These are phyloP conservation scores for Rattus rattus DNA, from an alignment of 2,113 vertebrate genomes.

Conservation along the genomic window DNA sequence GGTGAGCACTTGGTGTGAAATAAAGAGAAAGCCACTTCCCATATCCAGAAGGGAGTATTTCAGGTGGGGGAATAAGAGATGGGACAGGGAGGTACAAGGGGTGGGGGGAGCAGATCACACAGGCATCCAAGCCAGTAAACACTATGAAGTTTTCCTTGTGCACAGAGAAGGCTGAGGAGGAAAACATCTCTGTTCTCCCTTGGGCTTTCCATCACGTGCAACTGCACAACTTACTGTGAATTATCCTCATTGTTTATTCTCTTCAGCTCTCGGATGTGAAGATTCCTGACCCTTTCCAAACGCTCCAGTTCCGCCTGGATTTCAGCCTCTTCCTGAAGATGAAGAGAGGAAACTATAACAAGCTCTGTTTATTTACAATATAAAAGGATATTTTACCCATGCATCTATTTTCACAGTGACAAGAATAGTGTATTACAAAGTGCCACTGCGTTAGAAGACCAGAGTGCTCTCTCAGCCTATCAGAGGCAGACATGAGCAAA, in stretches of 20 bases:
- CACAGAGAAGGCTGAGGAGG: neutral
- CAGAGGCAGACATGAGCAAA: conserved; percentile 77
- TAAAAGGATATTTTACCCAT: conserved; percentile 84
- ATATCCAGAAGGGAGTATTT: neutral
- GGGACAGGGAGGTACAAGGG: neutral
- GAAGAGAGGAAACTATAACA: conserved; percentile 83
- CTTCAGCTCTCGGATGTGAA: conserved; percentile 99
- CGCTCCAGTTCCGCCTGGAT: conserved; percentile 99
- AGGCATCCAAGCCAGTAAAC: neutral
- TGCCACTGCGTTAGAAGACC: conserved; percentile 78
- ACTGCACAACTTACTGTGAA: conserved; percentile 94
- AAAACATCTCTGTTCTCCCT: neutral
- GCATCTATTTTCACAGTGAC: conserved; percentile 76
- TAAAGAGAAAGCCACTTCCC: neutral
- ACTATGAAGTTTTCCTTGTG: neutral
- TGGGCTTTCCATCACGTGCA: conserved; percentile 33
- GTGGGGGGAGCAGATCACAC: neutral
- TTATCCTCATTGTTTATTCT: conserved; percentile 99
- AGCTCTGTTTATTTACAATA: conserved; percentile 85
- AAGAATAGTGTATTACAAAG: conserved; percentile 81
- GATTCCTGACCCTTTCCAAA: conserved; percentile 99
- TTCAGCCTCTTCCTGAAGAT: conserved; percentile 99
- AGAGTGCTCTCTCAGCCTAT: conserved; percentile 75
- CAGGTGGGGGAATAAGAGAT: neutral
- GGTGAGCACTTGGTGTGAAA: neutral